Percentiles rank a stretch among this genome's conserved stretches.
Evolutionary conservation across 2,888 invertebrate genomes (phyloP).

Genomic region (Cremastinae sp.): DNA sequence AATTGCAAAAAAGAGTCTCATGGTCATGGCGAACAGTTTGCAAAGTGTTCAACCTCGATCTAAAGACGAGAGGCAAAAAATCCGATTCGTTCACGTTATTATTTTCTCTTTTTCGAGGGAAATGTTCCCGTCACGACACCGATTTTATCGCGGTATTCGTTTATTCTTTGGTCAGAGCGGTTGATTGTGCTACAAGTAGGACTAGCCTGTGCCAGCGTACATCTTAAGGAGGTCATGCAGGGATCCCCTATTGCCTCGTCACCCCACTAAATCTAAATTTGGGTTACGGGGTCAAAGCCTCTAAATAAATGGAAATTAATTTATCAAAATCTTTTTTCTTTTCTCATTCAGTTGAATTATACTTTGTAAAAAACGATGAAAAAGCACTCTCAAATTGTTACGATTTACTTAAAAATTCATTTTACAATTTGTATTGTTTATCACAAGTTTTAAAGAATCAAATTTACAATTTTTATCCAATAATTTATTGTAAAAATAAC

Average conservation of each 20-base stretch:
- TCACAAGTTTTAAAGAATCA: too few species aligned
- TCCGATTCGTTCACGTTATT: too few species aligned
- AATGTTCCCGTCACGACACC: slow-evolving; percentile 3
- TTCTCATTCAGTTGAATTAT: slow-evolving; percentile 1
- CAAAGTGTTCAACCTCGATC: too few species aligned
- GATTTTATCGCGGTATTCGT: slow-evolving; percentile 27
- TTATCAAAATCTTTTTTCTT: background rate
- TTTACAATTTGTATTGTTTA: too few species aligned
- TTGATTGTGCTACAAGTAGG: slow-evolving; percentile 34
- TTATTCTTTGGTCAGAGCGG: slow-evolving; percentile 36
- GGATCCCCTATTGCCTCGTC: slow-evolving; percentile 55
- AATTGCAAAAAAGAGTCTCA: too few species aligned
- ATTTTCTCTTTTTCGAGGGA: slow-evolving; percentile 1
- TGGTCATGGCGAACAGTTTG: too few species aligned
- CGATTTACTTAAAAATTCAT: too few species aligned
- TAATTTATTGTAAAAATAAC: too few species aligned
- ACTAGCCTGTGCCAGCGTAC: slow-evolving; percentile 26
- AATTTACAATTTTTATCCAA: too few species aligned
- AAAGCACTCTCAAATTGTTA: too few species aligned
- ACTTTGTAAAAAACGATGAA: too few species aligned
- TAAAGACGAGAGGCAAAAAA: too few species aligned
- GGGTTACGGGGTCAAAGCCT: slow-evolving; percentile 44
- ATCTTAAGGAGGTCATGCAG: slow-evolving; percentile 57
- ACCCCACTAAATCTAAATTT: slow-evolving; percentile 48
- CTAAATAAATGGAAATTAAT: slow-evolving; percentile 15